Percentiles rank a stretch among this genome's conserved stretches.
phyloP scores from a whole-genome alignment of 2,888 invertebrate genomes.

The Drosophila flavopinicola region DNA sequence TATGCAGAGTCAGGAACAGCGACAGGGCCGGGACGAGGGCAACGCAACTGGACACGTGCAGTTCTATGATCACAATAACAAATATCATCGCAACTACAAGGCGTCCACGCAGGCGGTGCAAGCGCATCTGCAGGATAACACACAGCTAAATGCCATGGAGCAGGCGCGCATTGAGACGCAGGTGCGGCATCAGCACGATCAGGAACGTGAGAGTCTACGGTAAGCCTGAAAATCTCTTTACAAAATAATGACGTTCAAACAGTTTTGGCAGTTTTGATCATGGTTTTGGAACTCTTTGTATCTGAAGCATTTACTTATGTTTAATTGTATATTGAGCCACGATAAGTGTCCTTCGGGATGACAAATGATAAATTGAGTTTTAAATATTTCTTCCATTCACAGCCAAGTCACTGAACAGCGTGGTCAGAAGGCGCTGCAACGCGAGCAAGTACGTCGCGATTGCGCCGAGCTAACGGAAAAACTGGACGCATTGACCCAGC shows the following conservation, averaged over 20 bases:
- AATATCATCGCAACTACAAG: conserved; percentile 83
- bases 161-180: conserved; percentile 75
- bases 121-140: conserved; percentile 64
- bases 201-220: conserved; percentile 71
- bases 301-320: too few relatives aligned
- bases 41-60: conserved; percentile 74
- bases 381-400: not conserved
- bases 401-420: conserved; percentile 82
- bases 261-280: too few relatives aligned
- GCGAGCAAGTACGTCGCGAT: conserved; percentile 85
- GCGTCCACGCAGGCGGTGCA: conserved; percentile 81
- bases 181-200: conserved; percentile 58
- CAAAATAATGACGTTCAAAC: too few relatives aligned
- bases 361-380: not conserved
- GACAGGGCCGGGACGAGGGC: not conserved
- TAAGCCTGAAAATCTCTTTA: conserved; percentile 21
- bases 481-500: conserved; percentile 84
- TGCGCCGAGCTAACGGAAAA: conserved; percentile 85
- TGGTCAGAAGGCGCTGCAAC: conserved; percentile 85
- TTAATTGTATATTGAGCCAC: too few relatives aligned
- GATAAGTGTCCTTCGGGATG: too few relatives aligned
- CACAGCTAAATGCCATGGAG: conserved; percentile 76
- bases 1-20: conserved; percentile 20
- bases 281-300: too few relatives aligned
- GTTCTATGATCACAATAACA: conserved; percentile 85